A percentile compares a stretch with the other conserved stretches of the same genome.
These are phyloP conservation scores for Spizella passerina DNA, from an alignment of 2,797 vertebrate species.

Conservation along the genomic window DNA sequence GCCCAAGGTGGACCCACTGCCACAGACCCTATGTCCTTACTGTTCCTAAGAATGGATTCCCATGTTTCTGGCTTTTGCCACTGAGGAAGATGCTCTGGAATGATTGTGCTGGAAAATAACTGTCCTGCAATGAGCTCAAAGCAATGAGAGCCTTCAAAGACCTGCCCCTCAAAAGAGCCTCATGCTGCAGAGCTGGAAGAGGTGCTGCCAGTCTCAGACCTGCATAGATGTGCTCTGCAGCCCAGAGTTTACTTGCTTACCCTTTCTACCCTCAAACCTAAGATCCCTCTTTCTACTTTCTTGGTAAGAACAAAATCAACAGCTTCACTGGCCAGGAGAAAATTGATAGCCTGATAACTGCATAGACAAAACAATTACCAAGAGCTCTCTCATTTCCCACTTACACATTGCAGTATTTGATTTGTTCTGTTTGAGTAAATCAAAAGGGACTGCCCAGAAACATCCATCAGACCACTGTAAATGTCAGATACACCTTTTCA, in stretches of 20 bases:
- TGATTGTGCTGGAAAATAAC: neutral
- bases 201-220: neutral
- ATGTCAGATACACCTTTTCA: neutral
- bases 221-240: neutral
- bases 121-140: neutral
- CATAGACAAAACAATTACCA: neutral
- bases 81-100: fast-evolving
- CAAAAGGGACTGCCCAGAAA: neutral
- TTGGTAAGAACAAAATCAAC: neutral
- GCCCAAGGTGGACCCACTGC: neutral
- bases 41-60: neutral
- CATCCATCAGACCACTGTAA: neutral
- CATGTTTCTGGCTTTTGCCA: neutral
- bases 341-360: neutral
- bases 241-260: neutral
- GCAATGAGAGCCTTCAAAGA: neutral
- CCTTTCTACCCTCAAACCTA: neutral
- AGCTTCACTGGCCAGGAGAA: neutral
- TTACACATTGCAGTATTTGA: neutral
- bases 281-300: neutral
- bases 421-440: neutral
- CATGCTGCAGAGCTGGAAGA: neutral
- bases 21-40: neutral
- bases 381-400: neutral
- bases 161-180: neutral